Conservation (phyloP, 2,888 invertebrate genomes). For the Adineta ricciae region DNA sequence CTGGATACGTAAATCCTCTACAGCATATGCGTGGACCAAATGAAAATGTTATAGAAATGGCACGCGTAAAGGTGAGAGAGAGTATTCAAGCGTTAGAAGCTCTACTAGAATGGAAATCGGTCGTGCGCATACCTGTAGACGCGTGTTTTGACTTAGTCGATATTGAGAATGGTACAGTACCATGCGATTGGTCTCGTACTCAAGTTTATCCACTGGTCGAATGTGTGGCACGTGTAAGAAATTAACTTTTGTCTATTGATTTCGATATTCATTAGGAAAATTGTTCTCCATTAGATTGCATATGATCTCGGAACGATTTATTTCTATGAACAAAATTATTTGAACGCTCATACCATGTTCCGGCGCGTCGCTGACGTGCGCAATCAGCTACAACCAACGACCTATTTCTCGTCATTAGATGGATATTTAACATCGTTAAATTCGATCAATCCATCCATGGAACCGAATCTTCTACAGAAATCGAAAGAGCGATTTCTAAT, state of each 20-base stretch:
- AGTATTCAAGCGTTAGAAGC: neutral
- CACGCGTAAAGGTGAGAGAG: neutral
- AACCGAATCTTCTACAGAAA: neutral
- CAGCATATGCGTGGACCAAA: constrained; percentile 17
- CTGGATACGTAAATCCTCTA: constrained; percentile 23
- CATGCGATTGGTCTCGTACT: neutral
- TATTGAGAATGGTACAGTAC: neutral
- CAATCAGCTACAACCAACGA: neutral
- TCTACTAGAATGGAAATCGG: neutral
- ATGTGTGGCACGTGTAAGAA: neutral
- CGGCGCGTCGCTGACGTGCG: neutral
- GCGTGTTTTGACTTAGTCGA: constrained; percentile 20
- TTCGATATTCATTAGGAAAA: too few species aligned
- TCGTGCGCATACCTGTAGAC: neutral
- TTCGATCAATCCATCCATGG: neutral
- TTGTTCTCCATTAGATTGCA: neutral
- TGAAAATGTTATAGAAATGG: constrained; percentile 16
- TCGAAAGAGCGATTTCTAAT: neutral
- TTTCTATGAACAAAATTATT: constrained; percentile 22
- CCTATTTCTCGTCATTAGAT: neutral
- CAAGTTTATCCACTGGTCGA: neutral
- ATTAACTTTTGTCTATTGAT: too few species aligned
- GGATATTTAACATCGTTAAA: constrained; percentile 18
- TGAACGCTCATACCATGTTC: neutral
- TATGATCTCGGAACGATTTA: constrained; percentile 7